Conservation (phyloP, 2,113 vertebrate genomes). For the Excalfactoria chinensis region DNA sequence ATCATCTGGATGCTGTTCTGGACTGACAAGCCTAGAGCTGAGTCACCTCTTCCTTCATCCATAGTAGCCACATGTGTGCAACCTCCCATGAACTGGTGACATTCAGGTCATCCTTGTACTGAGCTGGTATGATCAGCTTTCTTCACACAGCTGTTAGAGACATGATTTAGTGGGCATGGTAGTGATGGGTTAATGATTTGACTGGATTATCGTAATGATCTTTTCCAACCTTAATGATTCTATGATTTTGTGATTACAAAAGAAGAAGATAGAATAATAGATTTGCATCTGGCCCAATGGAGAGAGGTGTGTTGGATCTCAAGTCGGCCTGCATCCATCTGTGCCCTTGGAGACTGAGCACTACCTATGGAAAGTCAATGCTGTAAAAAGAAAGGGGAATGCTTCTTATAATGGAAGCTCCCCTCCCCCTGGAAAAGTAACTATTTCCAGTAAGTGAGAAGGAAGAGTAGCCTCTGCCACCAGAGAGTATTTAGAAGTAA, state of each 20-base stretch:
- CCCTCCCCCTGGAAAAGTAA: constrained; percentile 69
- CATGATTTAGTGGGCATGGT: no score
- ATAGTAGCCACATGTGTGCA: fast-evolving
- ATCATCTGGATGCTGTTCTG: background rate
- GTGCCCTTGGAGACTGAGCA: background rate
- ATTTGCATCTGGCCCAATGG: fast-evolving
- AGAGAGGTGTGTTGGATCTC: background rate
- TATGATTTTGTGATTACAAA: no score
- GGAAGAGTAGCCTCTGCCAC: constrained; percentile 74
- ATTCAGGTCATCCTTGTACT: fast-evolving
- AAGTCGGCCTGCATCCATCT: background rate
- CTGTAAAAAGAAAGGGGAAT: background rate
- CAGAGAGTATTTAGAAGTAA: constrained; percentile 81
- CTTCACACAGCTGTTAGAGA: background rate
- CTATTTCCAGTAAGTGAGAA: constrained; percentile 80
- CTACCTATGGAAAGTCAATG: background rate
- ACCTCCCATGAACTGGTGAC: background rate
- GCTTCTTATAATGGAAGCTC: constrained; percentile 13
- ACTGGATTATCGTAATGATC: no score
- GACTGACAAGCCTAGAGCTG: background rate
- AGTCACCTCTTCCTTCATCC: background rate
- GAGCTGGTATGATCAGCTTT: background rate
- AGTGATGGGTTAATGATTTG: no score
- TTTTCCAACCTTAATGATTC: no score
- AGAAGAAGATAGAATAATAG: background rate